Evolutionary conservation across 2,888 invertebrate genomes (phyloP), one percentile per base, ranked within the genome.

Genomic region (Zonitis immaculata): DNA sequence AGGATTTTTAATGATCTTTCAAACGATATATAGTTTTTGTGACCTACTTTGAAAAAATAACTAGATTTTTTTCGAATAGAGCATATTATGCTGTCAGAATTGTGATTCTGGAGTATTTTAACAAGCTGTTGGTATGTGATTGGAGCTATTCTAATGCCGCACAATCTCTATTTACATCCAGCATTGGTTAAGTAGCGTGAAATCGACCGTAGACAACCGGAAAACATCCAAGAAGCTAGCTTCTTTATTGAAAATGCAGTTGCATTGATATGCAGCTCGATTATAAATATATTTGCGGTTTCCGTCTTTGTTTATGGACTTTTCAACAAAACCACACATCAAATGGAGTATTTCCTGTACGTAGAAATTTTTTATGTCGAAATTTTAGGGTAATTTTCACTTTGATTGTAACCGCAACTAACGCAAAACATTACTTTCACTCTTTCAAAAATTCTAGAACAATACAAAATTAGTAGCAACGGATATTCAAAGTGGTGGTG

Each of bases 231-330:
- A 53, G 92, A 94, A 72, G 94, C 93, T 1, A 92, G 91, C 72
- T 83, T 83, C 68, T 87, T 89, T 62, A 77, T 89, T 56, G 91
- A 91, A 73, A 85, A 89, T 8, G 76, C 82, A 2, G 76, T 92
- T 30, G 94, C 93, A 1, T 77, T 94, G 1, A 80, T 89, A 58
- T 79, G 88, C 27, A 91, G 92, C 43, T 89, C 94, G 65, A 73
- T 93, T 50, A 93, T 94, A 60, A 94, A 94, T 70, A 82, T 93
- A 2, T 91, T 92, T 73, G 92, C 94, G 6, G 89, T 92, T 1
- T 76, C 89, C 6, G 91, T 94, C 1, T 94, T 94, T 75, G 93
- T 91, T 8, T 82, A 86, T 69, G 92, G 91, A 26, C 79, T 94
- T 60, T 88, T 80, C 68, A 78, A 83, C 14, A 86, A 84, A 67